These are phyloP conservation scores for Escarpia spicata DNA, from an alignment of 2,888 invertebrate genomes.

Conservation along the genomic window DNA sequence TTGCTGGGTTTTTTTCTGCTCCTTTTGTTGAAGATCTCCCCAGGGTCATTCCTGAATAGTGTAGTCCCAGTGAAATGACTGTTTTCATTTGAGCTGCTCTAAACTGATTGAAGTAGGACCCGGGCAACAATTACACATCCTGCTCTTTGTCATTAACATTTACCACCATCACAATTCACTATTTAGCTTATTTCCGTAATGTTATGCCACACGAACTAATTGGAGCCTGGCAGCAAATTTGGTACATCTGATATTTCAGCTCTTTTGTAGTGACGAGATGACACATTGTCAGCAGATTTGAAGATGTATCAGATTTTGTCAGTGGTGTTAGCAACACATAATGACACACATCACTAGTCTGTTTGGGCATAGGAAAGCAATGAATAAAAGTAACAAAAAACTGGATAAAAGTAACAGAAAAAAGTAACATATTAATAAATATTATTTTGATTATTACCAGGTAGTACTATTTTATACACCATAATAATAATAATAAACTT, in stretches of 20 bases:
- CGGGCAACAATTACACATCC: background rate
- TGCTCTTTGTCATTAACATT: background rate
- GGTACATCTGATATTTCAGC: conserved; percentile 1
- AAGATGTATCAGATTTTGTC: conserved; percentile 9
- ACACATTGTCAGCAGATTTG: background rate
- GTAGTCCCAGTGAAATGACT: background rate
- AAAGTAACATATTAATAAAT: too few relatives aligned
- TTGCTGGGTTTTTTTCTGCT: background rate
- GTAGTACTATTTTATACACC: too few relatives aligned
- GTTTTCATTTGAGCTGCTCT: background rate
- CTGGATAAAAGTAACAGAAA: too few relatives aligned
- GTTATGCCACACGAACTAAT: background rate
- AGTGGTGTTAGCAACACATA: background rate
- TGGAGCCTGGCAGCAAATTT: background rate
- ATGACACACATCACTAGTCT: background rate
- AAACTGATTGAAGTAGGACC: background rate
- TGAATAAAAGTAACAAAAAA: too few relatives aligned
- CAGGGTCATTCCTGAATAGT: background rate
- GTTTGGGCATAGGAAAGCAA: background rate
- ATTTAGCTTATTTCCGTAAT: background rate
- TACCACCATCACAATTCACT: background rate
- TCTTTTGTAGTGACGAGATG: background rate
- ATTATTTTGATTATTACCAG: too few relatives aligned
- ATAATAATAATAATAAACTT: too few relatives aligned
- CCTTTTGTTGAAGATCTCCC: too few relatives aligned